Percentiles rank a stretch among this genome's conserved stretches.
These are phyloP conservation scores for Melieria omissa DNA, from an alignment of 2,888 invertebrate species.

Conservation along the genomic window DNA sequence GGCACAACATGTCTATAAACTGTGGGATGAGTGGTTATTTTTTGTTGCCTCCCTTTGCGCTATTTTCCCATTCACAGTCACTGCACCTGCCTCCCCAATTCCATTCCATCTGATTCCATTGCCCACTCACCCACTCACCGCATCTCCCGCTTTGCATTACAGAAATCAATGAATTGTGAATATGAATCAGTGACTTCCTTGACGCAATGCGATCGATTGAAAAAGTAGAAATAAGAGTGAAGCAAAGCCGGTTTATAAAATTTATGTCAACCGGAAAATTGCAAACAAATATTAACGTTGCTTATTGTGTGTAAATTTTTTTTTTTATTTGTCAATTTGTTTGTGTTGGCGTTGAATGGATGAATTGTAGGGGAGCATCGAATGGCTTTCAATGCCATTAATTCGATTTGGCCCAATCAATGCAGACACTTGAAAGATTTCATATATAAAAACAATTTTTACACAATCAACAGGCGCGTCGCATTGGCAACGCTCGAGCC, in stretches of 20 bases:
- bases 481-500: no score
- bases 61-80: no score
- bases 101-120: background rate
- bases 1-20: background rate
- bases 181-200: slow-evolving; percentile 1
- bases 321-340: no score
- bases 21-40: background rate
- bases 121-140: background rate
- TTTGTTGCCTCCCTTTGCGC: background rate
- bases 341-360: no score
- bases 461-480: no score
- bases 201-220: slow-evolving; percentile 4
- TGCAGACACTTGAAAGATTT: no score
- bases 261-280: slow-evolving; percentile 17
- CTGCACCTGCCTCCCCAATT: no score
- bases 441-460: no score
- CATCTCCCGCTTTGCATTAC: slow-evolving; percentile 8
- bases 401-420: no score
- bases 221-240: background rate
- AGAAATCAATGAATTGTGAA: slow-evolving; percentile 12
- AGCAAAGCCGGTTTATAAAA: slow-evolving; percentile 10
- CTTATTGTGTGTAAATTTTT: no score
- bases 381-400: no score
- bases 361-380: no score
- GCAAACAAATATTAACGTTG: background rate